phyloP scores from a whole-genome alignment of 2,888 invertebrate genomes.

The Cephus spinipes region DNA sequence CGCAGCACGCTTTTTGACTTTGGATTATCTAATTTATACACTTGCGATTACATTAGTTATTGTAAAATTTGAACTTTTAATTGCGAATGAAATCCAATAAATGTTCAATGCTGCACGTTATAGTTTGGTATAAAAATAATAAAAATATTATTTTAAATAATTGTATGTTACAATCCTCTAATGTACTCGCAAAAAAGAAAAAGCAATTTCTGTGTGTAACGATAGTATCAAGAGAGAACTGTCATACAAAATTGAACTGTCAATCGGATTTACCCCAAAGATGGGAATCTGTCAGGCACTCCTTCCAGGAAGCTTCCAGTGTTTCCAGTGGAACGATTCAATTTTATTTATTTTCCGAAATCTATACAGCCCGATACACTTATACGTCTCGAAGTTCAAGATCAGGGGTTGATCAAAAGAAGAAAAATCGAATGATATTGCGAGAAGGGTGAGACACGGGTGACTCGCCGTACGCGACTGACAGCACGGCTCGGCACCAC shows the following conservation, averaged over 20 bases:
- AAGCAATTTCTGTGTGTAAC: background rate
- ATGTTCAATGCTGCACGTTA: background rate
- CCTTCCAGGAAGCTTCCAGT: background rate
- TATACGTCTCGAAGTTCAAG: background rate
- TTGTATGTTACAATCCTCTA: background rate
- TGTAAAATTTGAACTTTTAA: background rate
- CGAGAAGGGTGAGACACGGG: conserved; percentile 32
- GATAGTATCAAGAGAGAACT: background rate
- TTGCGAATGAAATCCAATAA: background rate
- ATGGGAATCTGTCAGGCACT: background rate
- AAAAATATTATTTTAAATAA: background rate
- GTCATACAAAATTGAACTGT: background rate
- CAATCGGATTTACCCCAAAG: background rate
- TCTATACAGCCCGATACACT: background rate
- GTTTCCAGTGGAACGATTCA: background rate
- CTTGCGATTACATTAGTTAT: background rate
- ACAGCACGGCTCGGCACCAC: conserved; percentile 60
- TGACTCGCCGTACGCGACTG: conserved; percentile 60
- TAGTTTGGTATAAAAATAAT: background rate
- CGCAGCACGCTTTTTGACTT: background rate
- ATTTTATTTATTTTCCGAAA: background rate
- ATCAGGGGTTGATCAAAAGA: background rate
- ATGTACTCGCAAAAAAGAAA: background rate
- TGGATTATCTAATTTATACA: background rate
- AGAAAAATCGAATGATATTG: background rate